Evolutionary conservation across 2,113 vertebrate species (phyloP).

Genomic region (Mesoclemmys tuberculata): DNA sequence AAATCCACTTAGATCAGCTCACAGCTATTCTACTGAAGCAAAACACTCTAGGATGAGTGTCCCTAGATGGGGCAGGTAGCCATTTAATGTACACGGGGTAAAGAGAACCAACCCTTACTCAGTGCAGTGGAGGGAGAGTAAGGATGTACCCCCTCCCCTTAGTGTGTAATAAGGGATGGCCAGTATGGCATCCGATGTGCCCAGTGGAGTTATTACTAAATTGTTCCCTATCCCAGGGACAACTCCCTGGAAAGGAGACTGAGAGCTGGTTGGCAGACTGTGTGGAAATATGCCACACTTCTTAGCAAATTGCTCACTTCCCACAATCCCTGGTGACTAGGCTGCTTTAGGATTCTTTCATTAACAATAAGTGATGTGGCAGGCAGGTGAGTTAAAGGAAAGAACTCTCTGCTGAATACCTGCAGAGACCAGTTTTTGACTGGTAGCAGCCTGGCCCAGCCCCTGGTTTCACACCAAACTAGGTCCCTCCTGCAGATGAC

Average conservation of each 20-base stretch:
- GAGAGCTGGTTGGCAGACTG: neutral
- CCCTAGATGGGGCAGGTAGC: neutral
- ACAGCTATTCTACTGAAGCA: neutral
- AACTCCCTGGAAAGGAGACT: too few relatives aligned
- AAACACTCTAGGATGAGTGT: neutral
- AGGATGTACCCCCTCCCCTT: neutral
- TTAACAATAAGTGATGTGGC: neutral
- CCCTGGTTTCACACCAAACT: neutral
- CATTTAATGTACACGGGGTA: neutral
- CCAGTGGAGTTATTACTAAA: neutral
- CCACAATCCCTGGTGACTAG: neutral
- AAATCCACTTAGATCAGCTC: neutral
- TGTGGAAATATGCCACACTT: neutral
- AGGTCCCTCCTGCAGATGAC: neutral
- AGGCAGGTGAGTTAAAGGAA: neutral
- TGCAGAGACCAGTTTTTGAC: neutral
- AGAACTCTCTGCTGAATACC: neutral
- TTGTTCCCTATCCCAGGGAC: too few relatives aligned
- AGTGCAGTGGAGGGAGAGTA: neutral
- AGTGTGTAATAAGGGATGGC: neutral
- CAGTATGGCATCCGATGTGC: neutral
- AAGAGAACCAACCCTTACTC: neutral
- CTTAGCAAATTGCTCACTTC: neutral
- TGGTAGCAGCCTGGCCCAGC: neutral
- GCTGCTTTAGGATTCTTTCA: neutral